A percentile compares a stretch with the other conserved stretches of the same genome.
Evolutionary conservation across 2,888 invertebrate genomes (phyloP).

Genomic region (Drosophila maculinotata): DNA sequence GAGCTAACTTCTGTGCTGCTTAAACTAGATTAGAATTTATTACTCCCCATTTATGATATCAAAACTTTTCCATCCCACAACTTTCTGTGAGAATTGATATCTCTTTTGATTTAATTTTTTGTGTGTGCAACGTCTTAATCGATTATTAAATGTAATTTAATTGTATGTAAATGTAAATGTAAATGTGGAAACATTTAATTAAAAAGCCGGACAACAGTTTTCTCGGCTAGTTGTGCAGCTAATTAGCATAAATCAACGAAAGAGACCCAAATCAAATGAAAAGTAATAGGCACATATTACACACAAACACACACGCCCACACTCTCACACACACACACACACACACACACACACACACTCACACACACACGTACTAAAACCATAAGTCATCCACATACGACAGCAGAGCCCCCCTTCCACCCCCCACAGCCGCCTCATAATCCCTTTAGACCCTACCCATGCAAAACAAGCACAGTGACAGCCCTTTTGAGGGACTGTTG

Average conservation of each 20-base stretch:
- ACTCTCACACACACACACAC: too few species aligned
- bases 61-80: too few species aligned
- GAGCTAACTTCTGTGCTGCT: too few species aligned
- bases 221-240: constrained; percentile 36
- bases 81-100: too few species aligned
- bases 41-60: too few species aligned
- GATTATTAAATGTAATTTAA: constrained; percentile 53
- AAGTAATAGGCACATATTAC: constrained; percentile 44
- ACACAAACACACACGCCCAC: too few species aligned
- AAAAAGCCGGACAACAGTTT: constrained; percentile 35
- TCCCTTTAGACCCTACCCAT: background rate
- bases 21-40: too few species aligned
- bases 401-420: background rate
- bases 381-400: constrained; percentile 28
- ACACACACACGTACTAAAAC: constrained; percentile 30
- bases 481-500: constrained; percentile 9
- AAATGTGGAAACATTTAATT: constrained; percentile 35
- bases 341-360: constrained; percentile 26
- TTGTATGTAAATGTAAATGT: constrained; percentile 51
- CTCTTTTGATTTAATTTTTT: background rate
- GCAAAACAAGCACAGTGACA: constrained; percentile 27
- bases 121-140: constrained; percentile 1
- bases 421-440: too few species aligned
- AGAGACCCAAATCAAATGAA: constrained; percentile 54
- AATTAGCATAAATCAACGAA: constrained; percentile 62